A percentile compares a stretch with the other conserved stretches of the same genome.
Conservation (phyloP, 2,113 vertebrate species). For the Engystomops pustulosus region DNA sequence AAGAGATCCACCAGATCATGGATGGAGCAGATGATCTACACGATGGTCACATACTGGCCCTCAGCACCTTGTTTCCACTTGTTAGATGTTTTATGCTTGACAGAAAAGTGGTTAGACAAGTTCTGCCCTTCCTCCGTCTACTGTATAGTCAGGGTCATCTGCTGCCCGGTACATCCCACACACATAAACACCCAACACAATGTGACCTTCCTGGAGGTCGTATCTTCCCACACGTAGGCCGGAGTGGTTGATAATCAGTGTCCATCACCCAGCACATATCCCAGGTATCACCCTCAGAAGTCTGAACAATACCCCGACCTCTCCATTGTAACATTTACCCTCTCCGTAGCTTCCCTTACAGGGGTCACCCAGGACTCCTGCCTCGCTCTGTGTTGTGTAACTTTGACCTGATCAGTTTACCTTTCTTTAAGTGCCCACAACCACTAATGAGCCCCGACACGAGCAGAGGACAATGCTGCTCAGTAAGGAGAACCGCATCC, state of each 20-base stretch:
- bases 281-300: not conserved
- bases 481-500: not conserved
- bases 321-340: not conserved
- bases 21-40: no score
- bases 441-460: not conserved
- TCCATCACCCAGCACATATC: not conserved
- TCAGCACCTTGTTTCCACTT: no score
- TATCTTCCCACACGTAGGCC: not conserved
- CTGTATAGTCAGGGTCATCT: not conserved
- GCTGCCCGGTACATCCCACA: not conserved
- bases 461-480: not conserved
- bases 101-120: no score
- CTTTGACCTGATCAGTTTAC: not conserved
- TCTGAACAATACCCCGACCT: conserved; percentile 1
- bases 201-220: not conserved
- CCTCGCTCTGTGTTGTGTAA: not conserved
- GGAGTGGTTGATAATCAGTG: not conserved
- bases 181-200: not conserved
- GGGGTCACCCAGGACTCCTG: not conserved
- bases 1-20: no score
- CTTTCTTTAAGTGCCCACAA: not conserved
- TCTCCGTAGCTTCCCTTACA: not conserved
- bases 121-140: no score
- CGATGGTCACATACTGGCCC: no score
- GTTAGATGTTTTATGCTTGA: no score